Evolutionary conservation across 2,797 vertebrate species (phyloP).

Genomic region (Enteromius trimaculatus): DNA sequence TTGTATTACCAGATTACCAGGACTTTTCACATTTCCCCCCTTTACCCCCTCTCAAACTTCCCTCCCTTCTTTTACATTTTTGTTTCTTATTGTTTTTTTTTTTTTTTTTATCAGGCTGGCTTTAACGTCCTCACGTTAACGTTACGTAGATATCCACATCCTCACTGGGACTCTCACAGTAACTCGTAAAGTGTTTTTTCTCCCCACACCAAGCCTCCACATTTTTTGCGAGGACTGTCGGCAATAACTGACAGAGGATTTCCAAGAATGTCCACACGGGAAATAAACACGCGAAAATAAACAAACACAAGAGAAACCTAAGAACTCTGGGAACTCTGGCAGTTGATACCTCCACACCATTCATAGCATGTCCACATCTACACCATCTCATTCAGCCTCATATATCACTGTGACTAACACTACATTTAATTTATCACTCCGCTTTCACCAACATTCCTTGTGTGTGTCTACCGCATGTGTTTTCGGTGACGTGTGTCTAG

Average conservation of each 20-base stretch:
- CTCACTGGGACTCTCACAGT: constrained; percentile 70
- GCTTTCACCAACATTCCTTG: constrained; percentile 43
- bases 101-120: constrained; percentile 30
- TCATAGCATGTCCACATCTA: constrained; percentile 90
- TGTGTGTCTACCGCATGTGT: constrained; percentile 69
- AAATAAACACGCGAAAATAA: constrained; percentile 33
- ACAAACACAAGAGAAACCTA: constrained; percentile 18
- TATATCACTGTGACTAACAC: constrained; percentile 37
- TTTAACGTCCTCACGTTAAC: constrained; percentile 18
- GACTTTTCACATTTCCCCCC: constrained; percentile 76
- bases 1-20: constrained; percentile 82
- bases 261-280: constrained; percentile 75
- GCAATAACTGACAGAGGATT: constrained; percentile 86
- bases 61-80: constrained; percentile 59
- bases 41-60: constrained; percentile 70
- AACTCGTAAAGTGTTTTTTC: constrained; percentile 60
- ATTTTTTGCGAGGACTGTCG: constrained; percentile 85
- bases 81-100: constrained; percentile 27
- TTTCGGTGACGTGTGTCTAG: constrained; percentile 67
- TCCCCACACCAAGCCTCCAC: constrained; percentile 73
- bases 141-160: constrained; percentile 22
- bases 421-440: constrained; percentile 50
- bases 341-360: constrained; percentile 86
- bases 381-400: constrained; percentile 28
- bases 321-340: constrained; percentile 85